Conservation (phyloP, 2,113 vertebrate genomes). For the Neodon shergylaensis region DNA sequence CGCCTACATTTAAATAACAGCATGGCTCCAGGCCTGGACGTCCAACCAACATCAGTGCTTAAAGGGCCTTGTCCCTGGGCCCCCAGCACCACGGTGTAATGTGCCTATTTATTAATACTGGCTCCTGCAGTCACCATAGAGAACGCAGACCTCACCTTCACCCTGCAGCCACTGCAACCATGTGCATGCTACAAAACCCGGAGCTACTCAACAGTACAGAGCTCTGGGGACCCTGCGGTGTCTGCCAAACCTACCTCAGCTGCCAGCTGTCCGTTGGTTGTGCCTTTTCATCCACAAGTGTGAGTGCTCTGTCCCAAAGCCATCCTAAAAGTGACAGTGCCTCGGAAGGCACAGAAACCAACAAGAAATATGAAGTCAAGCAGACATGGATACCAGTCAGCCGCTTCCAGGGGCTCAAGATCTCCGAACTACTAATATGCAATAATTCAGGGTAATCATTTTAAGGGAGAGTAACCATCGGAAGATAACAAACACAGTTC, state of each 20-base stretch:
- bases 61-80: too few species aligned
- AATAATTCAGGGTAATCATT: background rate
- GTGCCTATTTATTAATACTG: too few species aligned
- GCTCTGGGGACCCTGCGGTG: background rate
- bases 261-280: background rate
- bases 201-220: background rate
- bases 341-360: background rate
- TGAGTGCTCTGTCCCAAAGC: background rate
- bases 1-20: background rate
- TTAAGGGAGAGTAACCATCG: background rate
- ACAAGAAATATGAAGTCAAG: background rate
- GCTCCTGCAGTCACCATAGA: background rate
- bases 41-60: background rate
- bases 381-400: background rate
- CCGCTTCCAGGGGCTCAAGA: background rate
- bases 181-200: background rate
- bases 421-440: background rate
- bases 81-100: background rate
- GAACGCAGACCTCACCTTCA: background rate
- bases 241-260: background rate
- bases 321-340: background rate
- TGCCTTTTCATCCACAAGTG: background rate
- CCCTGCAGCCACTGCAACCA: background rate
- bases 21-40: background rate
- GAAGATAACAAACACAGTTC: background rate